Conservation (phyloP, 2,888 invertebrate species). For the Epiblema foenella region DNA sequence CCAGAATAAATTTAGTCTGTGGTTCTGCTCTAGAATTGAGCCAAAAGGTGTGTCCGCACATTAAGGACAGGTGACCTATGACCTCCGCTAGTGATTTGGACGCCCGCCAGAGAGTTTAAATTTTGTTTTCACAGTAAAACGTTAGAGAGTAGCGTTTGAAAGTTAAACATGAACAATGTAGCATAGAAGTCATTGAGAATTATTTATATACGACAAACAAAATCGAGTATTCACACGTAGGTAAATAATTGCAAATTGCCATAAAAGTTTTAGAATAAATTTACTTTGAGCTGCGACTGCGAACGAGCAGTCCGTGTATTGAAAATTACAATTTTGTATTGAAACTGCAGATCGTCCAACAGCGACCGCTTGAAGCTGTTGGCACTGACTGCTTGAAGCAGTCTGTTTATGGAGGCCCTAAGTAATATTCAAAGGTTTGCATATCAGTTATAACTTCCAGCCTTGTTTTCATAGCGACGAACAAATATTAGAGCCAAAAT, state of each 20-base stretch:
- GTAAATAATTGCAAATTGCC: not conserved
- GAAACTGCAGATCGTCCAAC: too few species aligned
- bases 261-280: not conserved
- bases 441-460: too few species aligned
- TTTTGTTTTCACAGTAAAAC: slow-evolving; percentile 65
- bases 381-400: too few species aligned
- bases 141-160: slow-evolving; percentile 64
- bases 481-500: too few species aligned
- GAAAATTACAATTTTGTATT: too few species aligned
- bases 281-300: too few species aligned
- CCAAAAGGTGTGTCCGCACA: slow-evolving; percentile 70
- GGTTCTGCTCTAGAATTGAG: slow-evolving; percentile 50
- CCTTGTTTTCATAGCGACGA: too few species aligned
- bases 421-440: not conserved
- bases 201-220: slow-evolving; percentile 20
- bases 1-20: slow-evolving; percentile 59
- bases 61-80: slow-evolving; percentile 74
- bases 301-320: too few species aligned
- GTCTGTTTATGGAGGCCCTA: too few species aligned
- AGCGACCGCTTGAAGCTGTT: too few species aligned
- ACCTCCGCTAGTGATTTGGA: slow-evolving; percentile 71
- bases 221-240: slow-evolving; percentile 4
- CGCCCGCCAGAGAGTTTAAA: slow-evolving; percentile 67
- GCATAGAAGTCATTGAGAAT: slow-evolving; percentile 46
- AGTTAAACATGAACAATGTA: slow-evolving; percentile 64